Base-by-base conservation (phyloP, 1,140 invertebrate species). In the Cydia splendana region DNA sequence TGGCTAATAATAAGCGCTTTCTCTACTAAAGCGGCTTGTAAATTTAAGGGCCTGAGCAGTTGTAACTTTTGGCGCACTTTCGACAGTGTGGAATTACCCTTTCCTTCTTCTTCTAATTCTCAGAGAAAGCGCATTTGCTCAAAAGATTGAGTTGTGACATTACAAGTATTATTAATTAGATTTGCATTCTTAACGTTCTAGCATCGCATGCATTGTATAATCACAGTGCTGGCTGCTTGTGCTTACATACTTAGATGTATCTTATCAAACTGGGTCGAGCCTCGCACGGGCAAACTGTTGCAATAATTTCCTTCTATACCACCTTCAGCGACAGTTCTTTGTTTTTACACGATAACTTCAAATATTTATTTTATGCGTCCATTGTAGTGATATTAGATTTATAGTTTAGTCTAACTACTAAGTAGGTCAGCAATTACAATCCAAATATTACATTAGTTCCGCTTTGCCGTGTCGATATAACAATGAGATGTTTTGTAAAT, bases 241-340 rank as follows among this genome's bases (percentile, higher is more conserved):
- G 30, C 28, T 80, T 79, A 79, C 80, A 81, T 84, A 76, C 86
- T 77, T 84, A 76, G 80, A 83, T 81, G 77, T 80, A 24, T 80
- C 79, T 89, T 90, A 91, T 91, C 89, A 87, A 90, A 81, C 75
- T 88, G 53, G 89, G 89, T 86, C 88, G 82, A 79, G 77, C 79
- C 77, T 73, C 34, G 38, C 67, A 15, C 65, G 28, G 15, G 28
- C 28, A 69, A 78, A 81, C 82, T 85, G 85, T 79, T 83, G 87
- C 87, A 89, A 91, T 88, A 15, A 78, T 91, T 89, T 87, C 88
- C 86, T 88, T 82, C 76, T 81, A n/a, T 18, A 69, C 30, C 28
- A 18, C 38, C 67, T 71, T 45, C 67, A 34, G 13, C 12, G 12
- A 28, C 30, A 34, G 24, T 15, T 10, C 67, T 71, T 71, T 71